A percentile compares a stretch with the other conserved stretches of the same genome.
Conservation (phyloP, 2,888 invertebrate genomes). For the Drosophila infuscata region DNA sequence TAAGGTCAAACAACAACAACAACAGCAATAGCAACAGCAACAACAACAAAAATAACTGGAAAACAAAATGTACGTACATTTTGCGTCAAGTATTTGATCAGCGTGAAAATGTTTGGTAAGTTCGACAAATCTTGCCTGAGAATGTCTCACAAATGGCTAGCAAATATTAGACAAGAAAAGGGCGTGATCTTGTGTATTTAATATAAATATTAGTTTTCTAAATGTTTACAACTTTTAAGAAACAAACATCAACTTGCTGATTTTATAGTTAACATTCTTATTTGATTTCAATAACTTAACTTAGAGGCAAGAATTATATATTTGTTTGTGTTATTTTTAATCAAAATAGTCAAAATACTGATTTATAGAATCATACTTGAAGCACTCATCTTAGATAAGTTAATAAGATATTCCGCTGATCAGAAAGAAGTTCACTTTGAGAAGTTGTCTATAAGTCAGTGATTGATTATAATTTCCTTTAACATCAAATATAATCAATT, state of each 20-base stretch:
- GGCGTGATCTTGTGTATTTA: not conserved
- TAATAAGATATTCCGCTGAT: not conserved
- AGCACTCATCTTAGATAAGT: not conserved
- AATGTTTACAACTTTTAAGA: not conserved
- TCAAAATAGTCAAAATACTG: not conserved
- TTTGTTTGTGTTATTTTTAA: not conserved
- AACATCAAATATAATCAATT: too few species aligned
- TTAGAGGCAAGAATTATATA: not conserved
- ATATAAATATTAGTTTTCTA: not conserved
- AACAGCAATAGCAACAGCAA: conserved; percentile 11
- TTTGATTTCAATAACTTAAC: not conserved
- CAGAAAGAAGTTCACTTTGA: not conserved
- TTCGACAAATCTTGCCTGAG: not conserved
- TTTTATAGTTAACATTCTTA: not conserved
- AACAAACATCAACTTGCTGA: not conserved
- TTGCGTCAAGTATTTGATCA: conserved; percentile 71
- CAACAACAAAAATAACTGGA: conserved; percentile 27
- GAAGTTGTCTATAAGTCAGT: not conserved
- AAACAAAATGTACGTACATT: conserved; percentile 56
- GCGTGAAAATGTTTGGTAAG: conserved; percentile 43
- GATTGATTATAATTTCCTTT: not conserved
- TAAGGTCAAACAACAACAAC: conserved; percentile 59
- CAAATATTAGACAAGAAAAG: conserved; percentile 1
- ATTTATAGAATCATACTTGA: not conserved
- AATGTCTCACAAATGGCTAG: not conserved